Percentiles rank a stretch among this genome's conserved stretches.
Evolutionary conservation across 2,797 vertebrate genomes (phyloP).

Genomic region (Acrossocheilus wenchowensis): DNA sequence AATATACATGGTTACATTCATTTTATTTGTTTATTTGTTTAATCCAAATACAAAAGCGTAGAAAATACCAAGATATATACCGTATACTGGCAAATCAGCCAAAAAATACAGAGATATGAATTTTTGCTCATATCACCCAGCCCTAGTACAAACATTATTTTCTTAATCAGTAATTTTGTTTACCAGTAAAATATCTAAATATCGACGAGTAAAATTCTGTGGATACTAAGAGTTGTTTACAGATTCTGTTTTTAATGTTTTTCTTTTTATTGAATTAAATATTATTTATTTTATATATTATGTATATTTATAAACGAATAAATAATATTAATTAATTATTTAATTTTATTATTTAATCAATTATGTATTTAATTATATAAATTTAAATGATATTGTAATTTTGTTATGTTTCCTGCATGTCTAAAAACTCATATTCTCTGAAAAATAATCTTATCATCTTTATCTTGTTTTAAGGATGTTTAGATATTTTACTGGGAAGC

Average conservation of each 20-base stretch:
- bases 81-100: too few species aligned
- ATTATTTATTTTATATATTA: background rate
- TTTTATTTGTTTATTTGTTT: too few species aligned
- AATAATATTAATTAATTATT: too few species aligned
- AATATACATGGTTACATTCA: too few species aligned
- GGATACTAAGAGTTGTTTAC: background rate
- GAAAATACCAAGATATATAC: too few species aligned
- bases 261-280: background rate
- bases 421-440: background rate
- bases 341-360: background rate
- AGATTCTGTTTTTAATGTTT: background rate
- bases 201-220: background rate
- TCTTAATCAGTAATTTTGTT: background rate
- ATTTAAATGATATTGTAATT: background rate
- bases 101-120: too few species aligned
- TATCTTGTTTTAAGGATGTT: background rate
- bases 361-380: background rate
- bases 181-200: background rate
- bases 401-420: background rate
- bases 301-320: background rate
- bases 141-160: background rate
- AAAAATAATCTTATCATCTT: background rate
- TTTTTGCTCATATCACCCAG: too few species aligned
- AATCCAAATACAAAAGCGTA: too few species aligned
- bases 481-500: slow-evolving; percentile 2